These are phyloP conservation scores for Nymphicus hollandicus DNA, from an alignment of 2,113 vertebrate genomes.

Conservation along the genomic window DNA sequence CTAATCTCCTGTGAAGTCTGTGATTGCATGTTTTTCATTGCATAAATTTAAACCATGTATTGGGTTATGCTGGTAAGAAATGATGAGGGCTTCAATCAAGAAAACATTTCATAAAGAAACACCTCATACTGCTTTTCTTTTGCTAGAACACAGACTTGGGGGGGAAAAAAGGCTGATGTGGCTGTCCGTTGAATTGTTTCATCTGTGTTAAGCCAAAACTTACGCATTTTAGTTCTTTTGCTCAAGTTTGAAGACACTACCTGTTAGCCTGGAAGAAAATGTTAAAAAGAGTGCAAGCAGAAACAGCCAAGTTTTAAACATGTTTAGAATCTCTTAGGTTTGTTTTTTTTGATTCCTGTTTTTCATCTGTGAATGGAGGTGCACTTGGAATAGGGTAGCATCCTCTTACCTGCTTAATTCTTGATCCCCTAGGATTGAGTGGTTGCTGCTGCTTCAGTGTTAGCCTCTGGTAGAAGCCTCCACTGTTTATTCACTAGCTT, in stretches of 20 bases:
- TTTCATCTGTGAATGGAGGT: neutral
- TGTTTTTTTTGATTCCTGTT: neutral
- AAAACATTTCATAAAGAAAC: neutral
- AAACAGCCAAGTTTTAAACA: neutral
- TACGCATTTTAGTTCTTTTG: neutral
- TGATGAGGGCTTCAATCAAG: neutral
- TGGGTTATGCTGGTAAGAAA: neutral
- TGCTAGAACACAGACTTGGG: neutral
- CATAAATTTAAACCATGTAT: neutral
- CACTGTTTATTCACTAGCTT: neutral
- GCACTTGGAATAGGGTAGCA: neutral
- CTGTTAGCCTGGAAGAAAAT: neutral
- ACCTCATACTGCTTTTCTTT: neutral
- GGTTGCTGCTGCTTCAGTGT: neutral
- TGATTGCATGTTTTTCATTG: neutral
- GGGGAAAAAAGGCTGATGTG: rapidly evolving
- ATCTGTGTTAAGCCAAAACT: neutral
- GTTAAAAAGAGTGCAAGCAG: neutral
- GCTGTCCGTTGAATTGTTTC: neutral
- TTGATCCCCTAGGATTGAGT: neutral
- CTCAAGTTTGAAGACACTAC: neutral
- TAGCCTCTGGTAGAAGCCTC: neutral
- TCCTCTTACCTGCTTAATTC: neutral
- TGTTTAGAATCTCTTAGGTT: neutral
- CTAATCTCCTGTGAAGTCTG: neutral